Evolutionary conservation across 2,113 vertebrate genomes (phyloP).

Genomic region (Lota lota): DNA sequence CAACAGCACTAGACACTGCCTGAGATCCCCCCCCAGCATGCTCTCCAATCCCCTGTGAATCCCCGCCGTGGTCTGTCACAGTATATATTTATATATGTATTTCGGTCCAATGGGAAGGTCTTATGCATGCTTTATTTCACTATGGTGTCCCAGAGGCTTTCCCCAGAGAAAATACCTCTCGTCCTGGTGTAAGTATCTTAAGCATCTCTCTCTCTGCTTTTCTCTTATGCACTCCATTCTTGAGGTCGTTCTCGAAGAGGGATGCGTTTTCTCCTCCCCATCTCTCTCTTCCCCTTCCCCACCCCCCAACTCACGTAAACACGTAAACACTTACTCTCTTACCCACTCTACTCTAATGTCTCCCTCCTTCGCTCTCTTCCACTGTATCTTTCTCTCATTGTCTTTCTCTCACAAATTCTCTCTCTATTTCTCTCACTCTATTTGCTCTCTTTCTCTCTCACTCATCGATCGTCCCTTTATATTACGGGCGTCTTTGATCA

Average conservation of each 20-base stretch:
- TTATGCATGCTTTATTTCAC: slow-evolving; percentile 31
- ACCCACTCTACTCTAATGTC: no score
- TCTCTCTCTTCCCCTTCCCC: not conserved
- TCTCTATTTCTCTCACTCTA: not conserved
- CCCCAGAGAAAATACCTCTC: not conserved
- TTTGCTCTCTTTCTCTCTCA: not conserved
- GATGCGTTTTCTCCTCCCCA: not conserved
- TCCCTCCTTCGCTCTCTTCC: no score
- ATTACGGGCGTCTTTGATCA: slow-evolving; percentile 59
- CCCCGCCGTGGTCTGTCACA: no score
- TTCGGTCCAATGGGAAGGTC: slow-evolving; percentile 22
- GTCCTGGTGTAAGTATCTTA: no score
- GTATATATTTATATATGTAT: slow-evolving; percentile 6
- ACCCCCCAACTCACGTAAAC: not conserved
- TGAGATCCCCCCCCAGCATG: slow-evolving; percentile 10
- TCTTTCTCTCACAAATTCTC: no score
- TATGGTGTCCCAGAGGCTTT: slow-evolving; percentile 16
- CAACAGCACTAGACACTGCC: not conserved
- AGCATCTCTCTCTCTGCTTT: not conserved
- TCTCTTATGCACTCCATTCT: not conserved
- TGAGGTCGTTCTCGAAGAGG: no score
- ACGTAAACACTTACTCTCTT: no score
- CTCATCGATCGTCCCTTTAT: slow-evolving; percentile 45
- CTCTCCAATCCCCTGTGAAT: no score
- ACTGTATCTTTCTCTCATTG: no score